Percentiles rank a stretch among this genome's conserved stretches.
phyloP scores from a whole-genome alignment of 1,140 invertebrate genomes.

The Trinorchestia longiramus region DNA sequence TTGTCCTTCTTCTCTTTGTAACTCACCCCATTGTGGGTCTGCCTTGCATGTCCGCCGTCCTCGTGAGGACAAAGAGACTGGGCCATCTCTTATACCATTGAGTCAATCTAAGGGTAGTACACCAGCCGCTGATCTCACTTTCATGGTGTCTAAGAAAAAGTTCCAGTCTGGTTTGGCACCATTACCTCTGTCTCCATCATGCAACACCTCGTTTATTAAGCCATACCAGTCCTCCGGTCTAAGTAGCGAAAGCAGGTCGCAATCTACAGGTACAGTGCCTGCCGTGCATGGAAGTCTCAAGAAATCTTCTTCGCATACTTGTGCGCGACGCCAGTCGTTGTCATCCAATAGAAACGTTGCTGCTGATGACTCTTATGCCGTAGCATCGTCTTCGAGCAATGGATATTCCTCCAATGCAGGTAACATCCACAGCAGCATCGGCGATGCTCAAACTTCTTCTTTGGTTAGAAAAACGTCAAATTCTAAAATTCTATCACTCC shows the following conservation, averaged over 20 bases:
- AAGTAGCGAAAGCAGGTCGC: background rate
- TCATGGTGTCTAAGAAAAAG: background rate
- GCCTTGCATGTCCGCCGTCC: background rate
- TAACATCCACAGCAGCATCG: background rate
- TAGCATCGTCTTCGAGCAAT: background rate
- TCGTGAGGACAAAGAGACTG: background rate
- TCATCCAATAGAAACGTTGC: background rate
- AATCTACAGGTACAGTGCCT: background rate
- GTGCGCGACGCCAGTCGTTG: background rate
- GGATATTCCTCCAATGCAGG: background rate
- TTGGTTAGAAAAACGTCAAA: background rate
- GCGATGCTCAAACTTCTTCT: background rate
- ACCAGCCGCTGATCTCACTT: background rate
- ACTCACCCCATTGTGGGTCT: conserved; percentile 16
- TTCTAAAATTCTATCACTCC: background rate
- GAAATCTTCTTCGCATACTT: conserved; percentile 4
- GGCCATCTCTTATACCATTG: background rate
- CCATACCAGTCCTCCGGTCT: background rate
- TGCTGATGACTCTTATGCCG: background rate
- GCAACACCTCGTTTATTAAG: background rate
- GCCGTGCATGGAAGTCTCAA: background rate
- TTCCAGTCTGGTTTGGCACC: background rate
- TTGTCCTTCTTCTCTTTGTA: conserved; percentile 43
- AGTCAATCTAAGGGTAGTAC: background rate
- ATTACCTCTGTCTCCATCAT: background rate